Conservation (phyloP, 2,113 vertebrate species). For the Dromaius novaehollandiae region DNA sequence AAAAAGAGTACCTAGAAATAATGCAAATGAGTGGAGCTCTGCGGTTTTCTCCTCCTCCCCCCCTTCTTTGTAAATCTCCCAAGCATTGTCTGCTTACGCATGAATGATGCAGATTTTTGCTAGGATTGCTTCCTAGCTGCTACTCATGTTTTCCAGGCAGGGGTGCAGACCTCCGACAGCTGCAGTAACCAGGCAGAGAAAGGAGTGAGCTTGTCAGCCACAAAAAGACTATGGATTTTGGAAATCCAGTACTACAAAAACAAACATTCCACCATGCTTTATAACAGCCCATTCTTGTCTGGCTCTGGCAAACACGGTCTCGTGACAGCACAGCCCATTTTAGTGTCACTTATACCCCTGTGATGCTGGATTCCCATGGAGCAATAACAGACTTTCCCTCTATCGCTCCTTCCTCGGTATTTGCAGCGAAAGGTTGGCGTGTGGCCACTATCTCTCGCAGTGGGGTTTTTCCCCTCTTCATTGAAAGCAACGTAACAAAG, state of each 20-base stretch:
- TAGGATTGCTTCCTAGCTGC: background rate
- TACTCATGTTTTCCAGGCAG: slow-evolving; percentile 53
- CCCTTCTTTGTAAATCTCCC: slow-evolving; percentile 14
- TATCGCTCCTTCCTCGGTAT: background rate
- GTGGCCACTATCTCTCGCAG: background rate
- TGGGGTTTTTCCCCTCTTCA: background rate
- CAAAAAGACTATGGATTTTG: slow-evolving; percentile 41
- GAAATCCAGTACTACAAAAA: slow-evolving; percentile 26
- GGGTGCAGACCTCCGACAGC: slow-evolving; percentile 48
- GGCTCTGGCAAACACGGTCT: background rate
- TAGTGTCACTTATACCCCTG: background rate
- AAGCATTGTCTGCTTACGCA: slow-evolving; percentile 1
- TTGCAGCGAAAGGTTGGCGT: background rate
- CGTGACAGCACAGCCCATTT: background rate
- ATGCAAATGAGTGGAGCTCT: background rate
- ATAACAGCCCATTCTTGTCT: slow-evolving; percentile 16
- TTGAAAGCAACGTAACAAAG: background rate
- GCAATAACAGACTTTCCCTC: background rate
- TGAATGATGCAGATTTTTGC: slow-evolving; percentile 35
- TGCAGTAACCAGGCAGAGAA: slow-evolving; percentile 30
- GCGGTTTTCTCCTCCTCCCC: background rate
- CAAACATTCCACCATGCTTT: slow-evolving; percentile 15
- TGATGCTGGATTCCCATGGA: slow-evolving; percentile 14
- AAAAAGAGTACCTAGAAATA: background rate
- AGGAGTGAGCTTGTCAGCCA: background rate